Base-by-base conservation (phyloP, 2,888 invertebrate genomes). In the Caenorhabditis sp. region DNA sequence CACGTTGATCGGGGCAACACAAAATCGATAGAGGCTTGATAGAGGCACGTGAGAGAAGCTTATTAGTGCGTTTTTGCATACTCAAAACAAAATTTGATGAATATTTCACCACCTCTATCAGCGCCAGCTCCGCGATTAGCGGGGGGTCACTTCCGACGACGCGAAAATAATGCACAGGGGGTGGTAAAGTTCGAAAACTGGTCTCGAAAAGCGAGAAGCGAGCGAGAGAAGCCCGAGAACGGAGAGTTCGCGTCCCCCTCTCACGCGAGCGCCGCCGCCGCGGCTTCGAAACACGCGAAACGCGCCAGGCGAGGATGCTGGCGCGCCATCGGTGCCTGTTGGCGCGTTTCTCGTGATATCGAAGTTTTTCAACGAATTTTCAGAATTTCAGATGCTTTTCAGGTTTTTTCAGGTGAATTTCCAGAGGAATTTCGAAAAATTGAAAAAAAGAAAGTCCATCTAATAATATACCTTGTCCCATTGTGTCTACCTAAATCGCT, bases 221-320 rank as follows among this genome's bases (percentile, higher is more conserved):
- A n/a, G 12, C 14, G 31, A 3, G 49, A 35, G 28, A 22, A n/a
- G n/a, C 38, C 44, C 26, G 51, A 28, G 64, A 64, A 51, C 31
- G 35, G 16, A 51, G 64, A 56, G 74, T 61, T 61, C 66, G 66
- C 56, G 64, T n/a, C n/a, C n/a, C n/a, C n/a, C n/a, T n/a, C n/a
- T n/a, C n/a, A n/a, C 41, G 41, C 41, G 47, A 47, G 31, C 5
- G 31, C 7, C 31, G 31, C 31, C 31, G 31, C 31, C 5, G 31
- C n/a, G n/a, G n/a, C n/a, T n/a, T n/a, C 41, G 47, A 14, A 47
- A 14, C 47, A 14, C 47, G n/a, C 47, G 41, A 26, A 68, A 10
- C n/a, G 35, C 26, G 51, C 2, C 51, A 51, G 22, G 19, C 24
- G 59, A 16, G 56, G 5, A 7, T 10, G 24, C 26, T 66, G 66